A percentile compares a stretch with the other conserved stretches of the same genome.
Evolutionary conservation across 2,113 vertebrate genomes (phyloP).

Genomic region (cattle (Bos taurus)): ARS-UCD2.0 NC_037334.1:109605501-109606000

Average conservation of each 20-base stretch:
- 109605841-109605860: background rate
- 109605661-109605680: background rate
- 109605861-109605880: background rate
- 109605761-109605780: fast-evolving
- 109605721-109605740: background rate
- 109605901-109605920: fast-evolving
- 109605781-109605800: background rate
- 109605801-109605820: fast-evolving
- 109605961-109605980: background rate
- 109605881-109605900: background rate
- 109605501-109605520: background rate
- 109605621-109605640: background rate
- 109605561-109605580: background rate
- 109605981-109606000: background rate
- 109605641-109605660: fast-evolving
- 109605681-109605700: background rate
- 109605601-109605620: background rate
- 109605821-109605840: background rate
- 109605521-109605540: background rate
- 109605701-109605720: fast-evolving
- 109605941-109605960: background rate
- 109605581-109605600: background rate
- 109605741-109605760: background rate
- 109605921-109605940: background rate
- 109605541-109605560: background rate